phyloP scores from a whole-genome alignment of 1,140 invertebrate species.

The Zaprionus africanus region DNA sequence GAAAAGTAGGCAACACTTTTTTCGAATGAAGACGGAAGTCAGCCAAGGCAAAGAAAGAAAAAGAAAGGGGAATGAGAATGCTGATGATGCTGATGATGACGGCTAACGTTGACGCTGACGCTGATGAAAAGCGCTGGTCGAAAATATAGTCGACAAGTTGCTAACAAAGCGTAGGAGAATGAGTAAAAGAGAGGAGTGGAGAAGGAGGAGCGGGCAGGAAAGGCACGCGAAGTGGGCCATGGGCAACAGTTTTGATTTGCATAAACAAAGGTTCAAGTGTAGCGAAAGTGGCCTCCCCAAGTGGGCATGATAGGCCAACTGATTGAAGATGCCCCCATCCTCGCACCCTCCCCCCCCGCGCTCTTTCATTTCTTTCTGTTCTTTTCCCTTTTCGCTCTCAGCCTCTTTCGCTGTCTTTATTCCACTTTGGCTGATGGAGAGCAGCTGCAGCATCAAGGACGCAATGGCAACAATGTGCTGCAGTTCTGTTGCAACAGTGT shows the following conservation, averaged over 20 bases:
- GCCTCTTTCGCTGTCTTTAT: conserved; percentile 7
- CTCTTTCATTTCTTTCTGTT: not conserved
- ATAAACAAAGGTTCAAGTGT: conserved; percentile 81
- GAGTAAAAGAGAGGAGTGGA: not conserved
- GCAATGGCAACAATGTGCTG: conserved; percentile 22
- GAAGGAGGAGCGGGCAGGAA: not conserved
- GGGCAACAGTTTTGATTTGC: conserved; percentile 81
- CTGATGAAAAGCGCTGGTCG: conserved; percentile 40
- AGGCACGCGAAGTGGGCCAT: conserved; percentile 61
- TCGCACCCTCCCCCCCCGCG: not conserved
- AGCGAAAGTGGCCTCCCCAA: conserved; percentile 73
- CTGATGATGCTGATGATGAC: conserved; percentile 48
- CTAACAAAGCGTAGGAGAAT: conserved; percentile 19
- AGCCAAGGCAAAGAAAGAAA: conserved; percentile 51
- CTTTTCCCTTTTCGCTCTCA: not conserved
- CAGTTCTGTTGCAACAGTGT: not conserved
- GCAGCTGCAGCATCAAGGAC: conserved; percentile 57
- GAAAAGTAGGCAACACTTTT: conserved; percentile 60
- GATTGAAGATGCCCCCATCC: conserved; percentile 63
- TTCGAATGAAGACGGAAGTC: conserved; percentile 55
- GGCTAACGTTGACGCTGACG: conserved; percentile 12
- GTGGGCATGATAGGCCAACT: conserved; percentile 58
- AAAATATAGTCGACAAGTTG: conserved; percentile 11
- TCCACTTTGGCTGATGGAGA: conserved; percentile 22
- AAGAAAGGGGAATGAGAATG: conserved; percentile 12